Base-by-base conservation (phyloP, 2,888 invertebrate species). In the Drosophila maculinotata region DNA sequence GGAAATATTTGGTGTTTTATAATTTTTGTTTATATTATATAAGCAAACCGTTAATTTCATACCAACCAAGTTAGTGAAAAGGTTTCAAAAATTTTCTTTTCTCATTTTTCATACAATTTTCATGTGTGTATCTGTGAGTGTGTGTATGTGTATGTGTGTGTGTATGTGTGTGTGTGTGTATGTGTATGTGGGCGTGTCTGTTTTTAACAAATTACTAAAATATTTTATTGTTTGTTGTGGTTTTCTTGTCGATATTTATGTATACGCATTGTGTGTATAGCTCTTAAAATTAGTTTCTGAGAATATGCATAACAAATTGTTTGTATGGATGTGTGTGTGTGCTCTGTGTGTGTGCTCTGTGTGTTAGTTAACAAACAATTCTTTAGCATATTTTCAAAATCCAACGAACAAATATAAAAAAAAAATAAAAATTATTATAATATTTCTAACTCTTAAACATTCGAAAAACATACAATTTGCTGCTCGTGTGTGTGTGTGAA, bases 31-130 rank as follows among this genome's bases (percentile, higher is more conserved):
- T 59, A 66, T 82, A 68, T 86, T 86, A 86, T 79, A 60, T 78
- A 87, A 81, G 88, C 86, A 87, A 85, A 85, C 88, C 86, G 86
- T 85, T 79, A 60, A 67, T 85, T 81, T 81, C 71, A 75, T 87
- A 79, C 83, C 88, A 81, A 81, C 82, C 76, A 74, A 84, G 85
- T 87, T 74, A 81, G 63, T 64, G 64, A 69, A 84, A 83, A 72
- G 64, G 78, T 60, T 67, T 65, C 48, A 47, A 52, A 74, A 53
- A 63, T 56, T 36, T 23, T 56, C 33, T 60, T 48, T 54, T 71
- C 30, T 45, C 17, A 42, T 52, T 49, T 57, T 63, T 48, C 15
- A 45, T 49, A 45, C 26, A 60, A 53, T 45, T 70, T 56, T 56
- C 12, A n/a, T n/a, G n/a, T n/a, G n/a, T n/a, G n/a, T n/a, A n/a